phyloP scores from a whole-genome alignment of 1,140 invertebrate genomes.

The Plodia interpunctella region DNA sequence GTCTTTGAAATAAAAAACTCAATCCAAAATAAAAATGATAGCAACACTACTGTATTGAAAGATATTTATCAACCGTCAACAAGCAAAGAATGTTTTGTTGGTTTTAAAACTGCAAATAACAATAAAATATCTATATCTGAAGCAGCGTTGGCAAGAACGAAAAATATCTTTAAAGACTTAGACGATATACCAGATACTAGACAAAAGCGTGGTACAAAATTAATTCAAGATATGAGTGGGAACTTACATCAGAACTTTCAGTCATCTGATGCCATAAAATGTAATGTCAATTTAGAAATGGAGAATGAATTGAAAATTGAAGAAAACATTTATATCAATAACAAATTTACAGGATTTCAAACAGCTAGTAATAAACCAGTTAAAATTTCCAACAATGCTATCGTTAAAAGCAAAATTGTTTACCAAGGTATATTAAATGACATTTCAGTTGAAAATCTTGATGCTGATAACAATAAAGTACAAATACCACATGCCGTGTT shows the following conservation, averaged over 20 bases:
- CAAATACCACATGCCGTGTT: not conserved
- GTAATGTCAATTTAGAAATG: too few relatives aligned
- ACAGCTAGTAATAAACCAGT: slow-evolving; percentile 47
- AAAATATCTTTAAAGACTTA: slow-evolving; percentile 41
- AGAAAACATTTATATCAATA: not conserved
- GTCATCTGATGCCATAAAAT: too few relatives aligned
- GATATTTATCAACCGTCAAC: slow-evolving; percentile 22
- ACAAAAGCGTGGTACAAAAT: not conserved
- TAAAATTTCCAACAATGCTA: slow-evolving; percentile 36
- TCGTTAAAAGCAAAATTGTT: slow-evolving; percentile 35
- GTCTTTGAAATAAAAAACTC: not conserved
- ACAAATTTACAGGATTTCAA: slow-evolving; percentile 31
- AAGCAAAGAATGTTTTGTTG: slow-evolving; percentile 12
- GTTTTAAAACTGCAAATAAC: slow-evolving; percentile 42
- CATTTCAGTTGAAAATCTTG: not conserved
- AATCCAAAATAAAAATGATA: not conserved
- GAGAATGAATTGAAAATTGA: slow-evolving; percentile 24
- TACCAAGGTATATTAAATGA: slow-evolving; percentile 31
- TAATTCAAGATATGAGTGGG: not conserved
- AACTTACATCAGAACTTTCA: not conserved
- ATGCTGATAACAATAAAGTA: not conserved
- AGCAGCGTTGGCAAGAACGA: slow-evolving; percentile 42
- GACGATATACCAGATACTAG: slow-evolving; percentile 13
- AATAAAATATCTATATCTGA: slow-evolving; percentile 41
- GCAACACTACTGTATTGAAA: not conserved